Evolutionary conservation across 2,113 vertebrate genomes (phyloP).

Genomic region (Erythrolamprus reginae): DNA sequence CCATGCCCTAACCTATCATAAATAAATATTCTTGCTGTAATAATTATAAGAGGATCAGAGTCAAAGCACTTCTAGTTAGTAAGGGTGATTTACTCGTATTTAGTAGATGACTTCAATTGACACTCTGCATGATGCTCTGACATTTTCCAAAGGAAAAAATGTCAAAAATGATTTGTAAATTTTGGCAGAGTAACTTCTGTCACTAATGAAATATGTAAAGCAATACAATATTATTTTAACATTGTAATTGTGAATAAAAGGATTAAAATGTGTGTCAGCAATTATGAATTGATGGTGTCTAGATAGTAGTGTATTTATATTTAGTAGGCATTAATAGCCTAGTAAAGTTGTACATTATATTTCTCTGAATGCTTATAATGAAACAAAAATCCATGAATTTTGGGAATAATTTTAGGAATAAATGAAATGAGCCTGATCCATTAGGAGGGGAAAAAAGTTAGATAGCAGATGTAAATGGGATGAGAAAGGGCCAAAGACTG

Average conservation of each 20-base stretch:
- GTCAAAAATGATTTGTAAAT: not conserved
- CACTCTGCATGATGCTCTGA: not conserved
- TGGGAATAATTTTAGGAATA: not conserved
- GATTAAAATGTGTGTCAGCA: not conserved
- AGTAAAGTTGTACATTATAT: not conserved
- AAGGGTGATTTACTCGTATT: not conserved
- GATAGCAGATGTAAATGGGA: not conserved
- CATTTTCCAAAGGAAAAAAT: conserved; percentile 4
- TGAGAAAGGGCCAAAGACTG: not conserved
- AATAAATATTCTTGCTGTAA: not conserved
- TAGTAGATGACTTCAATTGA: not conserved
- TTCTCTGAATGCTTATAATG: not conserved
- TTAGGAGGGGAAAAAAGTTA: not conserved
- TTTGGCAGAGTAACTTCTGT: not conserved
- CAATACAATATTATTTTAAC: not conserved
- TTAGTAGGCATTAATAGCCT: not conserved
- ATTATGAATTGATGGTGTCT: not conserved
- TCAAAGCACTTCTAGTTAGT: not conserved
- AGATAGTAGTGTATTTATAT: not conserved
- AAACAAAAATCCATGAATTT: not conserved
- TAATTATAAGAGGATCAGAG: conserved; percentile 1
- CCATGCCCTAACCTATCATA: not conserved
- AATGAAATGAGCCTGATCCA: not conserved
- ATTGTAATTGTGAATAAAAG: not conserved
- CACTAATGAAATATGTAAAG: not conserved